Evolutionary conservation across 2,888 invertebrate species (phyloP), one percentile per base, ranked within the genome.

Genomic region (Drosophila phalerata): DNA sequence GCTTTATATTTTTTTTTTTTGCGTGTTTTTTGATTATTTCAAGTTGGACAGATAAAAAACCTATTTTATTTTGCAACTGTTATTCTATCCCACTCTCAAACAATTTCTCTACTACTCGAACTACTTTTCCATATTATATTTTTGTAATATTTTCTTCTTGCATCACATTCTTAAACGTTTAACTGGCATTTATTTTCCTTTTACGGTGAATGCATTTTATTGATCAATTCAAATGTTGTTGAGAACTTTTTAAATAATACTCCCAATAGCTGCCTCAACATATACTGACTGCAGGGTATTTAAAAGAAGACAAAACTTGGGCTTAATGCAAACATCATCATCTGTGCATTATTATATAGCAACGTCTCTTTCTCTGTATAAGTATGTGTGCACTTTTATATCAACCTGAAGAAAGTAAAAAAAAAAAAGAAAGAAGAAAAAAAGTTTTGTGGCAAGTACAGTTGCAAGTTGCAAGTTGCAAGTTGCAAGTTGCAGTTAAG

Each of bases 291-390:
- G 9, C 52, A 78, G 76, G 69, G 75, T 64, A 76, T 68, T 64
- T 3, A 28, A 30, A 43, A 51, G 37, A 60, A 48, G 42, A 37
- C 32, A 42, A 62, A 73, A 73, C 63, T 73, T 63, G 42, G 11
- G 56, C 60, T 45, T 37, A 81, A 70, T 53, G 81, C 68, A 78
- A 81, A 85, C 76, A 78, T 73, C 85, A 76, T 76, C 82, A 81
- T 82, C 76, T 75, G 55, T 49, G 61, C 75, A 69, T 75, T 81
- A 74, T 77, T 68, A 52, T 77, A 73, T 69, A 48, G 17, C 49
- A 45, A 56, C 43, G 49, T 57, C 57, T 58, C 65, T 45, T 32
- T 42, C 32, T 62, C 53, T 61, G 30, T 51, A 25, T 53, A 47
- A 43, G 40, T 11, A 47, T 42, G 15, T 49, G 40, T 19, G 43